Base-by-base conservation (phyloP, 2,113 vertebrate genomes). In the Chamaetylas fuelleborni region DNA sequence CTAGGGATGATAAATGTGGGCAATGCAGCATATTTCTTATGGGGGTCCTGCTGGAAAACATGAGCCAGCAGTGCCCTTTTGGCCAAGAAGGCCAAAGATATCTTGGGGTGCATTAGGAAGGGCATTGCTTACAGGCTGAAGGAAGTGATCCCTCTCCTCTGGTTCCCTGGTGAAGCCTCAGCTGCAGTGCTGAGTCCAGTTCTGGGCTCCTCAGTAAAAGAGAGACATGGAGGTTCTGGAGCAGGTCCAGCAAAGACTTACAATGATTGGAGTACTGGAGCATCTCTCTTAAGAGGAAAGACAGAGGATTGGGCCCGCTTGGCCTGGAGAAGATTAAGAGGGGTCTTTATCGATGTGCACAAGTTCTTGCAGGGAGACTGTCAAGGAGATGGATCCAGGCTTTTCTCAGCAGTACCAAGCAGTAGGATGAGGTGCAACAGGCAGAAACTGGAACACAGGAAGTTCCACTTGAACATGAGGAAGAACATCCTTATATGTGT, bases 51-150 rank as follows among this genome's bases (percentile, higher is more conserved):
- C 4, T 18, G 17, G 43, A 89, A 67, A 76, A 15, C 16, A 22
- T 18, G 47, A 53, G 14, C n/a, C 29, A 47, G 28, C 16, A 40
- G 24, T 40, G 38, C 13, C 28, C 28, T 51, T 51, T 33, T n/a
- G 12, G 23, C 33, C 19, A 38, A 53, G 38, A 38, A 53, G 12
- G 9, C 18, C 11, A 25, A 1, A 24, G n/a, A 3, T 45, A 12
- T 20, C 33, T 23, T 38, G 14, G 33, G 11, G 6, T 67, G 28
- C 24, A 8, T 76, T 12, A 40, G 25, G 9, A 53, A 54, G 19
- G 33, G 17, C n/a, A 17, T 4, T 47, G 24, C 14, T 5, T 1
- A 9, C 5, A 61, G n/a, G 47, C 6, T 0, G 0, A 22, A 47
- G 24, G 29, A 82, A n/a, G 25, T 12, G n/a, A 31, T 54, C 23